Evolutionary conservation across 2,797 vertebrate species (phyloP), one percentile per base, ranked within the genome.

Genomic region (Arctocebus calabarensis): DNA sequence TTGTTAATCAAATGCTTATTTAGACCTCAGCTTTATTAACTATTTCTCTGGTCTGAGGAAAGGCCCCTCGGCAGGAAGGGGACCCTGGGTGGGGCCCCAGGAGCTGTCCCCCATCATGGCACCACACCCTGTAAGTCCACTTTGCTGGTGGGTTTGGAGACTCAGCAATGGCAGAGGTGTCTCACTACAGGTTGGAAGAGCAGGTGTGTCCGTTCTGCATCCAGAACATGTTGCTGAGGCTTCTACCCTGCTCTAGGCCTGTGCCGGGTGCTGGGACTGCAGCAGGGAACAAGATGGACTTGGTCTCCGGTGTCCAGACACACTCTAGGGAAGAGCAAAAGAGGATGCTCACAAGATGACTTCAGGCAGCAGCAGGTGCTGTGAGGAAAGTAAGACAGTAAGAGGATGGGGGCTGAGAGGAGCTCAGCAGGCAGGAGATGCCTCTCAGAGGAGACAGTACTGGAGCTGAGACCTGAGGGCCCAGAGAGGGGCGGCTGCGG

Each of bases 1-100:
- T 98, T 98, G 98, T 98, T 99, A 99, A 99, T 99, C 98, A 99
- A 98, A 99, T 98, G 98, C 98, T 98, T 99, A 98, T 98, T 99
- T 99, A 99, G 98, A 97, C 96, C 98, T 98, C 96, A 94, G 96
- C 88, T 98, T 98, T 98, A 98, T 98, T 98, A 98, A 99, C 98
- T 98, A 98, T 98, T 98, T 98, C 98, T 8, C 0, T 96, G 97
- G 98, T 90, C 91, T 37, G 43, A 90, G 92, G 95, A 68, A 48
- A 97, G 91, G 85, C 91, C 96, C 92, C 83, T 86, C 0, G 4
- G 88, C 17, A 68, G 71, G 79, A 84, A 83, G 43, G 74, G 55
- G 52, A 7, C 61, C 75, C 40, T 25, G 14, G 64, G 55, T 48
- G 79, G 68, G 43, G 29, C 40, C 85, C 57, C 52, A 48, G 52